phyloP scores from a whole-genome alignment of 2,888 invertebrate species.

The Pterostichus niger region DNA sequence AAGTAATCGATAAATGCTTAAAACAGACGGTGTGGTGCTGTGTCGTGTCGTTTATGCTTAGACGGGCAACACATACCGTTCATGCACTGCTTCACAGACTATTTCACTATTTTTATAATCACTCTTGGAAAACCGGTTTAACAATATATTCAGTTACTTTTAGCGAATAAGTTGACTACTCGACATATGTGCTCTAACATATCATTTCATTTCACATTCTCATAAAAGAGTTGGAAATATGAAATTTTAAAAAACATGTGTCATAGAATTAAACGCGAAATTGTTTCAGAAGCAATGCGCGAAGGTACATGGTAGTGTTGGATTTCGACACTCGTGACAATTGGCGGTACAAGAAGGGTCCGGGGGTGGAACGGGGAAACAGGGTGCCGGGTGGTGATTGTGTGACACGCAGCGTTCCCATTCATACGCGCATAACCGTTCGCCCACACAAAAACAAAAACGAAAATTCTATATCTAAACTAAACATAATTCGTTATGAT shows the following conservation, averaged over 20 bases:
- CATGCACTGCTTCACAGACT: slow-evolving; percentile 19
- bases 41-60: slow-evolving; percentile 60
- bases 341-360: background rate
- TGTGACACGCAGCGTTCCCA: slow-evolving; percentile 43
- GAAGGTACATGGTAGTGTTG: background rate
- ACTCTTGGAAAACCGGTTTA: background rate
- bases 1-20: slow-evolving; percentile 63
- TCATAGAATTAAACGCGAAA: background rate
- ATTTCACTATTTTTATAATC: background rate
- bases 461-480: slow-evolving; percentile 4
- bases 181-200: too few species aligned
- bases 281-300: background rate
- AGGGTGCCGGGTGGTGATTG: slow-evolving; percentile 58
- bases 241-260: too few species aligned
- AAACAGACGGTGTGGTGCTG: slow-evolving; percentile 65
- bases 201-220: too few species aligned
- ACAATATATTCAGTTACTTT: background rate
- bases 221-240: too few species aligned
- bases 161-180: background rate
- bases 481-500: slow-evolving; percentile 24
- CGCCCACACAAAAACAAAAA: slow-evolving; percentile 15
- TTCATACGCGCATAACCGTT: slow-evolving; percentile 17
- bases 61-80: slow-evolving; percentile 13
- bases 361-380: slow-evolving; percentile 4
- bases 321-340: slow-evolving; percentile 44